Evolutionary conservation across 2,797 vertebrate genomes (phyloP).

Genomic region (Clarias pachynema): DNA sequence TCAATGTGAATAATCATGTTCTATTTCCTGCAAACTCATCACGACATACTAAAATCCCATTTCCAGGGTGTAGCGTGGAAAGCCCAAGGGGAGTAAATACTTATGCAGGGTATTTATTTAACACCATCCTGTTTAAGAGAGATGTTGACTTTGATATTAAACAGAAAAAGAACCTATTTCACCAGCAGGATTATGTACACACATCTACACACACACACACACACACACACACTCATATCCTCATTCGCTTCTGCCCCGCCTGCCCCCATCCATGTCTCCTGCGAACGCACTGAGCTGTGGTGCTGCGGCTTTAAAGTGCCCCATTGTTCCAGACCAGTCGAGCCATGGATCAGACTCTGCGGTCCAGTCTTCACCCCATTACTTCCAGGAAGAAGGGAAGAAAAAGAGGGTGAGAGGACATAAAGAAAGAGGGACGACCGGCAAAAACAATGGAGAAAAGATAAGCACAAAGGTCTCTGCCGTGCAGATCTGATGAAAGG

Average conservation of each 20-base stretch:
- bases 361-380: conserved; percentile 63
- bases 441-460: conserved; percentile 39
- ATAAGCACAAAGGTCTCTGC: conserved; percentile 53
- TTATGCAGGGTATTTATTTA: neutral
- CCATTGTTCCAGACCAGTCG: conserved; percentile 74
- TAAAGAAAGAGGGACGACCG: conserved; percentile 52
- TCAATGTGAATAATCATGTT: neutral
- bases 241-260: conserved; percentile 41
- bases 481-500: conserved; percentile 71
- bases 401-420: conserved; percentile 42
- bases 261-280: conserved; percentile 54
- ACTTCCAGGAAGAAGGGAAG: conserved; percentile 65
- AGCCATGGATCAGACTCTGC: conserved; percentile 64
- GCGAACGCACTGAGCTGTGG: conserved; percentile 69
- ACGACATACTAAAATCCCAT: neutral
- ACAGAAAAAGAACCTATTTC: neutral
- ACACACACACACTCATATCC: conserved; percentile 31
- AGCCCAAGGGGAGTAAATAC: neutral
- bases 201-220: conserved; percentile 28
- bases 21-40: neutral
- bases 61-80: neutral
- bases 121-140: too few relatives aligned
- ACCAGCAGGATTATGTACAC: neutral
- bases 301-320: conserved; percentile 68
- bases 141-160: neutral